These are phyloP conservation scores for Apamea sordens DNA, from an alignment of 2,888 invertebrate species.

Conservation along the genomic window DNA sequence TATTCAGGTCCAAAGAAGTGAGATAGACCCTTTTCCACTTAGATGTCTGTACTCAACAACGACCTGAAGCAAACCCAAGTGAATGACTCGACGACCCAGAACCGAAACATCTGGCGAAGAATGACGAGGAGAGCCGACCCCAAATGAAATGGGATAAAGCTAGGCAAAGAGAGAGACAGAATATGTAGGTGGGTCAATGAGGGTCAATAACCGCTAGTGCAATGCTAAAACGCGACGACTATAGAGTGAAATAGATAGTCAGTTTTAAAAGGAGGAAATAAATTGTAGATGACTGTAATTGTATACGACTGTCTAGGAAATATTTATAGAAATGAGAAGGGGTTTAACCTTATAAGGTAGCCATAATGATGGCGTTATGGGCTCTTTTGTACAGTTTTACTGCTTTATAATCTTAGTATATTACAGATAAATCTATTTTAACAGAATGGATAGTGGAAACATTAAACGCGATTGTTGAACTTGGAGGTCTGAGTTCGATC, in stretches of 20 bases:
- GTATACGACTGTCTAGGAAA: slow-evolving; percentile 37
- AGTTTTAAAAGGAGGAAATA: slow-evolving; percentile 53
- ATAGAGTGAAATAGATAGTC: slow-evolving; percentile 39
- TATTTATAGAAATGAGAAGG: slow-evolving; percentile 16
- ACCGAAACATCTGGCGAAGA: neutral
- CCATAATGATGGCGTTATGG: slow-evolving; percentile 16
- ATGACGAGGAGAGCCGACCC: neutral
- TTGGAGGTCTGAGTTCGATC: neutral
- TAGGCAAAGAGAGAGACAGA: neutral
- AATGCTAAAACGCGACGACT: neutral
- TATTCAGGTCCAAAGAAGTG: neutral
- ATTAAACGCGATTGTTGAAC: neutral
- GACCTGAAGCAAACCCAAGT: neutral
- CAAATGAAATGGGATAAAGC: neutral
- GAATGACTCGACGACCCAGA: neutral
- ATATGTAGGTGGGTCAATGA: neutral
- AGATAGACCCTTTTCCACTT: too few species aligned
- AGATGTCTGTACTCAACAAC: neutral
- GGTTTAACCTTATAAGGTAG: slow-evolving; percentile 21
- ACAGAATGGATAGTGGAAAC: neutral
- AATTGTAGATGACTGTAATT: slow-evolving; percentile 43
- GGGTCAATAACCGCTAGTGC: neutral
- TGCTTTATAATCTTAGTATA: neutral
- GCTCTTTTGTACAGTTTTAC: neutral
- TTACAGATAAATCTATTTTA: neutral